These are phyloP conservation scores for Popillia japonica DNA, from an alignment of 1,140 invertebrate species.

Conservation along the genomic window DNA sequence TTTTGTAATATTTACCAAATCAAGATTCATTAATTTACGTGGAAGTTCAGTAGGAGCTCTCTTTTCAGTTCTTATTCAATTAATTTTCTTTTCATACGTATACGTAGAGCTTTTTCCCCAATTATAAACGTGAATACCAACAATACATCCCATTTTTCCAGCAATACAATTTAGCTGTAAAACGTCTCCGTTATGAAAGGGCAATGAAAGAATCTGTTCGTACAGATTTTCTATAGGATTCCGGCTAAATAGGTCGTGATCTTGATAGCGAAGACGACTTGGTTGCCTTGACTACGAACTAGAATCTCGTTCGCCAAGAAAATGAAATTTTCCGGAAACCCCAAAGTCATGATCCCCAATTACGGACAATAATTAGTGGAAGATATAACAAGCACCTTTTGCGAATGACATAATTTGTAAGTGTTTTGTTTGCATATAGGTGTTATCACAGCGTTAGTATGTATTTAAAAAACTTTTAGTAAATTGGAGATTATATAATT, in stretches of 20 bases:
- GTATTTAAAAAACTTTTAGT: not conserved
- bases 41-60: too few species aligned
- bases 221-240: conserved; percentile 15
- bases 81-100: too few species aligned
- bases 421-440: not conserved
- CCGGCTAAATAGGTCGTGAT: conserved; percentile 35
- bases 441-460: not conserved
- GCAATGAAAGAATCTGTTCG: conserved; percentile 8
- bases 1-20: too few species aligned
- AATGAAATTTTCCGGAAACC: conserved; percentile 36
- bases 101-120: too few species aligned
- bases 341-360: conserved; percentile 22
- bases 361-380: conserved; percentile 10
- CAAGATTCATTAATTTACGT: too few species aligned
- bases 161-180: not conserved
- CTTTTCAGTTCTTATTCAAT: too few species aligned
- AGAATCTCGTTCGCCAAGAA: conserved; percentile 26
- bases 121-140: not conserved
- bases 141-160: not conserved
- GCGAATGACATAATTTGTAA: not conserved
- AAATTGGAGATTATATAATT: too few species aligned
- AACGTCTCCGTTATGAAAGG: not conserved
- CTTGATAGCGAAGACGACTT: conserved; percentile 18
- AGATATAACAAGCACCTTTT: conserved; percentile 16
- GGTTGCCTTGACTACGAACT: conserved; percentile 25